A percentile compares a stretch with the other conserved stretches of the same genome.
Conservation (phyloP, 1,140 invertebrate species). For the Rhagoletis zephyria region DNA sequence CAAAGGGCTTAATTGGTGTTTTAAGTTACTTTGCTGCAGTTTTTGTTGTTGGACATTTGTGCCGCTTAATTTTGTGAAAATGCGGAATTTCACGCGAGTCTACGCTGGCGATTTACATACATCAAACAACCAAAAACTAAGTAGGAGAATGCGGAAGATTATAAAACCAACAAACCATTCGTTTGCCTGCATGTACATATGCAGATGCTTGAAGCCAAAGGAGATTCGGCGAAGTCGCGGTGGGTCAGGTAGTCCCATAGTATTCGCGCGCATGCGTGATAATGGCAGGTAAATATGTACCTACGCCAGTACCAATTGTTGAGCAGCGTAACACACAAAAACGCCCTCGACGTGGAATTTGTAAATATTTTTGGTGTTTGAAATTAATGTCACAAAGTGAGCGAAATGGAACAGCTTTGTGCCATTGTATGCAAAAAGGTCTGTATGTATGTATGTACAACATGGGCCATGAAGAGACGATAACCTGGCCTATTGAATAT, state of each 20-base stretch:
- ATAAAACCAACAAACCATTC: conserved; percentile 31
- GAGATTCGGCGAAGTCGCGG: conserved; percentile 15
- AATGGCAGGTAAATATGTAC: not conserved
- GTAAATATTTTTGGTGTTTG: conserved; percentile 18
- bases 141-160: conserved; percentile 36
- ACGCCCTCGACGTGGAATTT: not conserved
- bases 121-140: conserved; percentile 31
- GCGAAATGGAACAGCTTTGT: not conserved
- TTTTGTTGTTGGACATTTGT: not conserved
- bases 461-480: no score
- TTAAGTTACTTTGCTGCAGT: not conserved
- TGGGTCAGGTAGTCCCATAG: not conserved
- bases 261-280: not conserved
- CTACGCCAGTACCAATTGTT: not conserved
- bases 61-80: not conserved
- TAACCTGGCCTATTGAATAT: not conserved
- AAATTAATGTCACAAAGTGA: conserved; percentile 39
- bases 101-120: not conserved
- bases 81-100: conserved; percentile 37
- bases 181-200: not conserved
- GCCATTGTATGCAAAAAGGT: not conserved
- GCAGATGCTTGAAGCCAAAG: not conserved
- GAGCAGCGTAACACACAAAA: not conserved
- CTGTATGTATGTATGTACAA: not conserved
- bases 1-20: conserved; percentile 13